phyloP scores from a whole-genome alignment of 2,888 invertebrate genomes.

The Mythimna impura region DNA sequence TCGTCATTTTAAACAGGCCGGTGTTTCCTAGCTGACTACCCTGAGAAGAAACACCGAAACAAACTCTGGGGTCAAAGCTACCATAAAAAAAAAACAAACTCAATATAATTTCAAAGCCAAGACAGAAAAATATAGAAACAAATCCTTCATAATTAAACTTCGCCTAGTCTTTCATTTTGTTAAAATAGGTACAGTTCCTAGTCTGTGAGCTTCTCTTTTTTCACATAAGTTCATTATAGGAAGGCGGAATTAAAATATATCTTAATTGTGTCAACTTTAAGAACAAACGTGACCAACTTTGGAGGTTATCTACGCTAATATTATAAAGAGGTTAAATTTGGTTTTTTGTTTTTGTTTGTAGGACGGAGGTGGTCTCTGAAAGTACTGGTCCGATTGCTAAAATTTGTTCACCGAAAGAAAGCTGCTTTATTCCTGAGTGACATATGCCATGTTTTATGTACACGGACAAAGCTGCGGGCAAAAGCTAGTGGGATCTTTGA shows the following conservation, averaged over 20 bases:
- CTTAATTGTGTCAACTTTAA: neutral
- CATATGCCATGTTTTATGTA: no score
- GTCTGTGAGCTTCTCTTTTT: slow-evolving; percentile 10
- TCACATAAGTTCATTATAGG: neutral
- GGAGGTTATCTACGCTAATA: neutral
- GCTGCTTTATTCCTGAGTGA: no score
- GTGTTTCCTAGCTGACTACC: no score
- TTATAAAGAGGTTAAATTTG: no score
- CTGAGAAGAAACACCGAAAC: no score
- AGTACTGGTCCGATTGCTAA: no score
- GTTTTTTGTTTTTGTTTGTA: no score
- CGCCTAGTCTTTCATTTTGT: slow-evolving; percentile 2
- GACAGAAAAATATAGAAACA: slow-evolving; percentile 3
- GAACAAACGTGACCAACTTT: slow-evolving; percentile 4
- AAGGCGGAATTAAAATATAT: neutral
- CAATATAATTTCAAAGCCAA: neutral
- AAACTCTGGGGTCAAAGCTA: no score
- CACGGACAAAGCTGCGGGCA: no score
- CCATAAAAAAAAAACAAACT: neutral
- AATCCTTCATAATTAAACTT: slow-evolving; percentile 4
- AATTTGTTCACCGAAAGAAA: no score
- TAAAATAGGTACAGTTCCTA: neutral
- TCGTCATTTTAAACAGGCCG: no score
- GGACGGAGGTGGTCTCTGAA: no score
- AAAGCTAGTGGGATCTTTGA: neutral